These are phyloP conservation scores for Taenioides sp. DNA, from an alignment of 2,797 vertebrate species.

Conservation along the genomic window DNA sequence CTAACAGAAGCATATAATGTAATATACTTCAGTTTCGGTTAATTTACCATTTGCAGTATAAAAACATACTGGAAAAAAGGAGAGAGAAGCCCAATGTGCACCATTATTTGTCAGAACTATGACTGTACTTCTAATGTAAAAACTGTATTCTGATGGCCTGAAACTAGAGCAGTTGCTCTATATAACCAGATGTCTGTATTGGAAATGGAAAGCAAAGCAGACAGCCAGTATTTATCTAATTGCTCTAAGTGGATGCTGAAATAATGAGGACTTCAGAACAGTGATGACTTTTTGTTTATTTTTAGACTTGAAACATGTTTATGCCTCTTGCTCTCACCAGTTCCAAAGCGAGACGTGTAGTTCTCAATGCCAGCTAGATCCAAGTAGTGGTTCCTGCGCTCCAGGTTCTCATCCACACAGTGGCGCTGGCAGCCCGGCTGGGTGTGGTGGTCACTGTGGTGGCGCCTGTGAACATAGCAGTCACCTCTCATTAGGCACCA, in stretches of 20 bases:
- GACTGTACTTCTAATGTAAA: no score
- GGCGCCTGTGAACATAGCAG: slow-evolving; percentile 80
- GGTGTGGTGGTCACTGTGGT: slow-evolving; percentile 79
- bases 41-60: no score
- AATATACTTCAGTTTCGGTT: not conserved
- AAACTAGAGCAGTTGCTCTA: no score
- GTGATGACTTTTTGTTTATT: slow-evolving; percentile 34
- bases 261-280: slow-evolving; percentile 66
- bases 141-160: no score
- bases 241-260: slow-evolving; percentile 59
- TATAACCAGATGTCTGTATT: no score
- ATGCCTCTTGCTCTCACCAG: slow-evolving; percentile 73
- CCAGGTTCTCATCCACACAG: slow-evolving; percentile 97
- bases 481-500: slow-evolving; percentile 65
- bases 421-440: slow-evolving; percentile 89
- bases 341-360: slow-evolving; percentile 95
- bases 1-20: not conserved
- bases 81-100: no score
- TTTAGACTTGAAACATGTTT: slow-evolving; percentile 23
- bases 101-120: no score
- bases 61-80: no score
- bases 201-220: no score
- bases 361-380: slow-evolving; percentile 99
- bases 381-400: slow-evolving; percentile 99
- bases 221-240: no score